phyloP scores from a whole-genome alignment of 2,888 invertebrate species.

The Hirudinaria manillensis region DNA sequence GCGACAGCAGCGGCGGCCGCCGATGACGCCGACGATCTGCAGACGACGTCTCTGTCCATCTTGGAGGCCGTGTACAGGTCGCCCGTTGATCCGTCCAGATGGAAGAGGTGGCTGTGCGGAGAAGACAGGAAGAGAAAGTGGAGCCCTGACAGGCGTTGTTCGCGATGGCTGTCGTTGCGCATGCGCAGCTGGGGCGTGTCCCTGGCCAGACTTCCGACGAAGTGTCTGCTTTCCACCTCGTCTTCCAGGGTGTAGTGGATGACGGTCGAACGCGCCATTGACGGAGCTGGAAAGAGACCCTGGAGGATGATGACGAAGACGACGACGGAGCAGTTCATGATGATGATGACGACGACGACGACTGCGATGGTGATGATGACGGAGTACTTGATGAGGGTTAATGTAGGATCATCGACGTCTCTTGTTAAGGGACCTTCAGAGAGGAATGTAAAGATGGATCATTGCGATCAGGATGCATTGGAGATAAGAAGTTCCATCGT shows the following conservation, averaged over 20 bases:
- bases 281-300: background rate
- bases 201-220: background rate
- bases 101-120: background rate
- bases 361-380: background rate
- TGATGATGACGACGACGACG: background rate
- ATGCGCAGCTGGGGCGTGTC: background rate
- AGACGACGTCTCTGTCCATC: conserved; percentile 9
- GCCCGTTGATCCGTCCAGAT: background rate
- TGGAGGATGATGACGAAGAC: background rate
- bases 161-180: background rate
- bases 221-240: background rate
- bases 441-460: no score
- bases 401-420: no score
- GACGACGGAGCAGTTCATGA: background rate
- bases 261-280: background rate
- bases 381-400: background rate
- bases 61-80: background rate
- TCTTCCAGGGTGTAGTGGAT: conserved; percentile 12
- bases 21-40: background rate
- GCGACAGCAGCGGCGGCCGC: no score
- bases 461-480: no score
- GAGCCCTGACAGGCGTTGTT: background rate
- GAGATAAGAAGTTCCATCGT: no score
- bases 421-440: no score
- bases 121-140: background rate